A percentile compares a stretch with the other conserved stretches of the same genome.
Conservation (phyloP, 2,888 invertebrate genomes). For the Frankliniella fusca region DNA sequence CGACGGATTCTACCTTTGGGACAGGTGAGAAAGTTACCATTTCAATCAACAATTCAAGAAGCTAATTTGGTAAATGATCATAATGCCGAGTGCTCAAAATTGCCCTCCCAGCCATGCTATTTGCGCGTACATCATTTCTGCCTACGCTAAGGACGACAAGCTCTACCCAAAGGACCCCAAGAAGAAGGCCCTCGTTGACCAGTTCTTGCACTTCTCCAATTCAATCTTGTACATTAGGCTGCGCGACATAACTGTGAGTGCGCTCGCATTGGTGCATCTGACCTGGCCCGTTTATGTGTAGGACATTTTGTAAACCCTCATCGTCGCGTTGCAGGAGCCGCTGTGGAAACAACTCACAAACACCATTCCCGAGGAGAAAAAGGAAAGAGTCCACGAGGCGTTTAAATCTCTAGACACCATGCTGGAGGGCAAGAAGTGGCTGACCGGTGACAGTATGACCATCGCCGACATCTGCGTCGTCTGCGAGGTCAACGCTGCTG, state of each 20-base stretch:
- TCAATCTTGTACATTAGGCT: not conserved
- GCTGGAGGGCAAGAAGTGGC: not conserved
- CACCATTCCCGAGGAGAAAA: not conserved
- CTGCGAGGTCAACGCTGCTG: not conserved
- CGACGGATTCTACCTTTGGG: not conserved
- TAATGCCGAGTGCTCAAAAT: too few species aligned
- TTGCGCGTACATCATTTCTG: not conserved
- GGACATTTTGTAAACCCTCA: too few species aligned
- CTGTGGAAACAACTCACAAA: not conserved
- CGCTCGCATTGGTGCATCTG: too few species aligned
- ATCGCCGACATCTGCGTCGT: conserved; percentile 11
- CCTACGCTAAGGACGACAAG: conserved; percentile 6
- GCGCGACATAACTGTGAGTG: not conserved
- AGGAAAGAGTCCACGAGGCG: not conserved
- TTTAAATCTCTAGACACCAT: not conserved
- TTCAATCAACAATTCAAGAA: too few species aligned
- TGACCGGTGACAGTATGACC: not conserved
- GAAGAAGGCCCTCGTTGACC: not conserved
- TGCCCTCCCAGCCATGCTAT: not conserved
- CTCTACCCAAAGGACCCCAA: not conserved
- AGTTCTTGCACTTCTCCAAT: conserved; percentile 4
- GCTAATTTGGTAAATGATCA: not conserved
- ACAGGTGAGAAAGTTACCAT: not conserved
- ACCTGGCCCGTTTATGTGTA: too few species aligned
- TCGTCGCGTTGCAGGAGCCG: not conserved